Conservation (phyloP, 2,797 vertebrate species). For the Syngnathus rostellatus region DNA sequence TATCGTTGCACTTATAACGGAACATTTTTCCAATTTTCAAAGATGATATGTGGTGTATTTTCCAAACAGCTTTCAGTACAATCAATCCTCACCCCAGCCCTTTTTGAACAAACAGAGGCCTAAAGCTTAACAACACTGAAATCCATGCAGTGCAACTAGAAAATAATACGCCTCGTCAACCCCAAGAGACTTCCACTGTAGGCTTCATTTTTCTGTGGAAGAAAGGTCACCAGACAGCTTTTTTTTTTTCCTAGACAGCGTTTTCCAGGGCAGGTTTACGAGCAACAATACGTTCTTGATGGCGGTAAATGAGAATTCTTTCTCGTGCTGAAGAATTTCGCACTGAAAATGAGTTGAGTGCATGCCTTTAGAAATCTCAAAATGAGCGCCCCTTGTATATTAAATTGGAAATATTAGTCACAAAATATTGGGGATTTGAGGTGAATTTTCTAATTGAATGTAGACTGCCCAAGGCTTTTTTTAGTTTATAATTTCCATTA, state of each 20-base stretch:
- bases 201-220: constrained; percentile 28
- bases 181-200: constrained; percentile 17
- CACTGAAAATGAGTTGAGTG: neutral
- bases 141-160: constrained; percentile 52
- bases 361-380: neutral
- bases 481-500: neutral
- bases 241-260: neutral
- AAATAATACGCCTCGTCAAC: constrained; percentile 15
- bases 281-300: constrained; percentile 13
- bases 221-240: constrained; percentile 26
- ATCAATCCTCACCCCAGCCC: constrained; percentile 9
- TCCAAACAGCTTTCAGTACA: constrained; percentile 30
- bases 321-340: constrained; percentile 3
- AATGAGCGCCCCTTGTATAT: too few relatives aligned
- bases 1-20: constrained; percentile 2
- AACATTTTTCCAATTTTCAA: neutral
- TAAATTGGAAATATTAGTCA: too few relatives aligned
- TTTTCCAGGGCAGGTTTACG: constrained; percentile 25
- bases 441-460: too few relatives aligned
- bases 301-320: neutral
- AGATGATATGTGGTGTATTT: constrained; percentile 21
- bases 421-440: too few relatives aligned
- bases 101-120: constrained; percentile 8
- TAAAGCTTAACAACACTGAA: constrained; percentile 30
- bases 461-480: neutral